These are phyloP conservation scores for Catagonus wagneri DNA, from an alignment of 2,113 vertebrate genomes.

Conservation along the genomic window DNA sequence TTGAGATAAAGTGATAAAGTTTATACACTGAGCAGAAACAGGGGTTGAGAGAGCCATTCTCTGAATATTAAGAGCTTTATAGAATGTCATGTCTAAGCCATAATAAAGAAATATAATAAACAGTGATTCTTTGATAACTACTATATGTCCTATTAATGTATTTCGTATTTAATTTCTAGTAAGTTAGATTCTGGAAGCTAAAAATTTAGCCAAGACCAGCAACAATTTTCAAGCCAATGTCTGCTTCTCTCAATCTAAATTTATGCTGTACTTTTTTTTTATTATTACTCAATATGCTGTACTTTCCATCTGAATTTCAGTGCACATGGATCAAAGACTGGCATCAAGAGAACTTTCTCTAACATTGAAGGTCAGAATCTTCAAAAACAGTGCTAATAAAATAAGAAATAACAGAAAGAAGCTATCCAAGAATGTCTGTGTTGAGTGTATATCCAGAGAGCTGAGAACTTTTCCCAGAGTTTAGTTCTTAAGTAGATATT, in stretches of 20 bases:
- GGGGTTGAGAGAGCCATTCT: background rate
- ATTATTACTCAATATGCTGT: background rate
- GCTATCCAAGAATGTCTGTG: background rate
- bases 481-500: background rate
- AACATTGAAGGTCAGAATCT: constrained; percentile 41
- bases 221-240: constrained; percentile 20
- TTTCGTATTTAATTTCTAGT: background rate
- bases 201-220: constrained; percentile 14
- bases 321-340: background rate
- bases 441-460: background rate
- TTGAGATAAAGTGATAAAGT: background rate
- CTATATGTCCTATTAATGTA: background rate
- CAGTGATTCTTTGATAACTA: background rate
- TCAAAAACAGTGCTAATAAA: background rate
- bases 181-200: constrained; percentile 3
- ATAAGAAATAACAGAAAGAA: background rate
- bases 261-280: background rate
- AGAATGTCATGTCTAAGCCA: background rate
- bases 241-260: background rate
- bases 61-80: background rate
- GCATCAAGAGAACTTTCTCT: background rate
- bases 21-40: background rate
- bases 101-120: background rate
- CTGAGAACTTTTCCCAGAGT: background rate
- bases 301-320: background rate